Base-by-base conservation (phyloP, 2,797 vertebrate species). In the Falco biarmicus region DNA sequence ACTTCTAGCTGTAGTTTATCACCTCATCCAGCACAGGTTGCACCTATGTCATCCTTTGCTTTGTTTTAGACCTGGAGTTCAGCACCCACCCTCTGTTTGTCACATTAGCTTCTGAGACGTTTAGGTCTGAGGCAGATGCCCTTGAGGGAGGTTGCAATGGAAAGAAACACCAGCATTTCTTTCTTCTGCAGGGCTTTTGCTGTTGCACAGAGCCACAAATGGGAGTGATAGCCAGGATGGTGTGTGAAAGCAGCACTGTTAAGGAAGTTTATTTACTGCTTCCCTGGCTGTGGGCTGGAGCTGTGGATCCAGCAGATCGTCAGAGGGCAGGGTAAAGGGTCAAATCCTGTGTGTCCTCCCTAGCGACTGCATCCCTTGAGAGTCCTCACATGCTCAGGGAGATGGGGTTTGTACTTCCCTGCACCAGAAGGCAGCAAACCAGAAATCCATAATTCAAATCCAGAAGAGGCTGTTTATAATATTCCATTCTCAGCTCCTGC, bases 251-350 rank as follows among this genome's bases (percentile, higher is more conserved):
- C 83, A 91, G 34, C 45, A 37, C 10, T 69, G 48, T 5, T 60
- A 57, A 91, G 60, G 68, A 64, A 89, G 60, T 77, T 89, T 92
- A 43, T 93, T 87, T 51, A 50, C 41, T 84, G 16, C 6, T 90
- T 68, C 47, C 24, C n/a, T 57, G 41, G 28, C 8, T 32, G 57
- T 21, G 74, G 54, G 26, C 61, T 59, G 5, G 61, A 92, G 31
- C 31, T 78, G 61, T 43, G 85, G 48, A 15, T 68, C 39, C 61
- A 53, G 63, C 69, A 81, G 69, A 64, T 43, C n/a, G 51, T 29
- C 68, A 82, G 32, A 50, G 8, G 76, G 21, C 54, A 39, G 79
- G 51, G 60, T 47, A 32, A 84, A 79, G 39, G 65, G 54, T 90
- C 37, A 57, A n/a, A 79, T 25, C 34, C 57, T 45, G 28, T 6